Evolutionary conservation across 2,113 vertebrate species (phyloP), one percentile per base, ranked within the genome.

Genomic region (Gulo gulo): DNA sequence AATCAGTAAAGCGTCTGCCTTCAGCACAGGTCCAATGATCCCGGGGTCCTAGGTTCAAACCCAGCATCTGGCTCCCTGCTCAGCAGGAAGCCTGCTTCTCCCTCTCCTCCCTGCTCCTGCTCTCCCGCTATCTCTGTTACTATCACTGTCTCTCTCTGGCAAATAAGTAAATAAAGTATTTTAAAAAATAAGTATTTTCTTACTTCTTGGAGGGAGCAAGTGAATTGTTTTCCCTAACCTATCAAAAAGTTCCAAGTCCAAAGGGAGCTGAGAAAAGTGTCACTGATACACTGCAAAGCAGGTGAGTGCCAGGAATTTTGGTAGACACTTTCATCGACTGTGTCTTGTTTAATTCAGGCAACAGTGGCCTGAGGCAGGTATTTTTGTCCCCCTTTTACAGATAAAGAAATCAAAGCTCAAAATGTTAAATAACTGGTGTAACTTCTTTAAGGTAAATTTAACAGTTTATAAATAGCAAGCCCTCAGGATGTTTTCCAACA

Each of bases 331-430:
- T 78, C n/a, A 36, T 69, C 24, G 2, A 13, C n/a, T 42, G 4
- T 55, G 59, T 55, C 65, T 88, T 55, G n/a, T 76, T 74, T 76
- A 93, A 87, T 86, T 31, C 45, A 59, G 21, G 47, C 12, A 50
- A 67, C 5, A 21, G 24, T 81, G 9, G 34, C 69, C 76, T n/a
- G 15, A 74, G 47, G 16, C n/a, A 57, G 52, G 57, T 39, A 39
- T n/a, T 71, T 73, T 50, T 24, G n/a, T 47, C 52, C 11, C 11
- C 3, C 67, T 82, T 94, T 79, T 59, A 88, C 34, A 91, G 71
- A 91, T 57, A 82, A 67, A 88, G 45, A 91, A 96, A 82, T 81
- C 50, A 78, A 78, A 97, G 61, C 65, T 93, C 15, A 79, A 82
- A 89, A 83, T 88, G 39, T 63, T 95, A 79, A 90, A 45, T 61